These are phyloP conservation scores for Hirundo rustica DNA, from an alignment of 2,797 vertebrate genomes.

Conservation along the genomic window DNA sequence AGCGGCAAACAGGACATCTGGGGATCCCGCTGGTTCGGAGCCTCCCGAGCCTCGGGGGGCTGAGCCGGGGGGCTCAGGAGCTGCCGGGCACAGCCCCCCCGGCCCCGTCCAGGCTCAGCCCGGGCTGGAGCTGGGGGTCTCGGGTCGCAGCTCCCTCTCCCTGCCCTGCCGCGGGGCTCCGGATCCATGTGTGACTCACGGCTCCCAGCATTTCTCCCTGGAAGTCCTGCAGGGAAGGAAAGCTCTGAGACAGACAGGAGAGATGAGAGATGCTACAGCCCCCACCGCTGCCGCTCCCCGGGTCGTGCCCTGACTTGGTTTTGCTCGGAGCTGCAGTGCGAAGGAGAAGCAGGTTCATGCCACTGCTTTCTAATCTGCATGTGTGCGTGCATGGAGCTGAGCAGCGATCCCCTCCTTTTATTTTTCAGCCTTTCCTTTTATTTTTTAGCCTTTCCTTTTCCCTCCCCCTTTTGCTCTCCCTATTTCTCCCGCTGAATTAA, in stretches of 20 bases:
- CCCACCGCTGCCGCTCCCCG: not conserved
- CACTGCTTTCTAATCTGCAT: not conserved
- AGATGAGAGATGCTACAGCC: not conserved
- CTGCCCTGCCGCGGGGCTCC: not conserved
- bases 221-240: not conserved
- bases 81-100: not conserved
- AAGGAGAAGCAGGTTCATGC: not conserved
- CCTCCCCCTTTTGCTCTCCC: not conserved
- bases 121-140: not conserved
- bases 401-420: not conserved
- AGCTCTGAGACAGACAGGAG: not conserved
- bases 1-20: not conserved
- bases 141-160: rapidly evolving
- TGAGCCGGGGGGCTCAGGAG: not conserved
- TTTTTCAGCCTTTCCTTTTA: not conserved
- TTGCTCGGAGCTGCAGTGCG: not conserved
- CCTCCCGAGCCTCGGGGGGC: not conserved
- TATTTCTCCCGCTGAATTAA: slow-evolving; percentile 17
- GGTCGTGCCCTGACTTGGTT: not conserved
- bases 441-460: not conserved
- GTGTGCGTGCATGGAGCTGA: not conserved
- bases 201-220: not conserved
- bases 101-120: not conserved
- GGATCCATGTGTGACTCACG: not conserved
- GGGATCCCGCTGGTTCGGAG: not conserved